Evolutionary conservation across 2,888 invertebrate genomes (phyloP).

Genomic region (Scaptomyza reducta): DNA sequence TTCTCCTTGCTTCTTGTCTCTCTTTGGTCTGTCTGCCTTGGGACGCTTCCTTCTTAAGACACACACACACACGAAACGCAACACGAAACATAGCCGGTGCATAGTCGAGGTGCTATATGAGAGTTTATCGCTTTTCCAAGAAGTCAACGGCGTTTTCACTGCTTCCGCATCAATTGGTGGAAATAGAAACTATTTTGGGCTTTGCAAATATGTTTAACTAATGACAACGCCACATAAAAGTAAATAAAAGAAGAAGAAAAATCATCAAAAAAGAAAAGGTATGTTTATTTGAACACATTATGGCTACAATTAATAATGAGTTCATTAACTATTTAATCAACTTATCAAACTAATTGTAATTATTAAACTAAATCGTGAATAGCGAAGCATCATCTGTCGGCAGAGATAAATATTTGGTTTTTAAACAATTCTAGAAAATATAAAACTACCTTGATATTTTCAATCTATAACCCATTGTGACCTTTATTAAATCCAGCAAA

Average conservation of each 20-base stretch:
- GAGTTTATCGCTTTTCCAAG: slow-evolving; percentile 76
- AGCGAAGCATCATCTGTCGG: no score
- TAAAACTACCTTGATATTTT: no score
- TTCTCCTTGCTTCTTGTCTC: slow-evolving; percentile 7
- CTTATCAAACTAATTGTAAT: no score
- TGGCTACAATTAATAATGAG: no score
- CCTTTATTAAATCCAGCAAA: no score
- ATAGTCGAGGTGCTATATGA: slow-evolving; percentile 58
- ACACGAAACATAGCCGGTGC: slow-evolving; percentile 33
- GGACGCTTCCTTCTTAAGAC: slow-evolving; percentile 17
- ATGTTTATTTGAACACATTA: no score
- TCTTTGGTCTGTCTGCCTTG: slow-evolving; percentile 15
- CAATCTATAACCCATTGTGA: no score
- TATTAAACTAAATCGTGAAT: no score
- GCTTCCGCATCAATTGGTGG: slow-evolving; percentile 74
- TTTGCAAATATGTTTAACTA: background rate
- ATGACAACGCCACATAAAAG: background rate
- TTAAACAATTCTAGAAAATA: no score
- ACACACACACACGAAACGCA: slow-evolving; percentile 6
- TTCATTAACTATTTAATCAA: no score
- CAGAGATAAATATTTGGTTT: no score
- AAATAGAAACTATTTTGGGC: slow-evolving; percentile 12
- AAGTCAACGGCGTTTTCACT: slow-evolving; percentile 57
- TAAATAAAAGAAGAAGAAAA: background rate
- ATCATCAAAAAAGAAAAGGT: no score